Percentiles rank a stretch among this genome's conserved stretches.
Conservation (phyloP, 2,113 vertebrate species). For the Hoplias malabaricus region DNA sequence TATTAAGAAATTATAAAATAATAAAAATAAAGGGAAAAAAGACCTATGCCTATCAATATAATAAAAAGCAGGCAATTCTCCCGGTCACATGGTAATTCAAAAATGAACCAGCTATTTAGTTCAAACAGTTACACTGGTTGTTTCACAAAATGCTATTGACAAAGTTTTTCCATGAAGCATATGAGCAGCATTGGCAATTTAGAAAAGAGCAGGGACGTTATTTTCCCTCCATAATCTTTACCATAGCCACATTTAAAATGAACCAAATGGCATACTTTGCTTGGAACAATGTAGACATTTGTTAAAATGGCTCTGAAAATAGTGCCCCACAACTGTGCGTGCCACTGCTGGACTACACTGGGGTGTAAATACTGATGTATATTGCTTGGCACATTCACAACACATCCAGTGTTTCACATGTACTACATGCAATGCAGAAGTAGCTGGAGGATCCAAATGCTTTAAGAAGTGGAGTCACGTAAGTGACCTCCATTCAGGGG, state of each 20-base stretch:
- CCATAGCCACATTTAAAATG: background rate
- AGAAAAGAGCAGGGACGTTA: background rate
- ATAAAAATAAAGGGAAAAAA: background rate
- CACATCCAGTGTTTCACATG: background rate
- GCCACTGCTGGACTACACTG: background rate
- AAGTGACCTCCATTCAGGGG: constrained; percentile 46
- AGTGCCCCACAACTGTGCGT: background rate
- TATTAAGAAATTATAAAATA: background rate
- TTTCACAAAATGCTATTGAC: background rate
- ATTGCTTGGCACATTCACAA: constrained; percentile 6
- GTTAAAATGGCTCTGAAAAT: constrained; percentile 12
- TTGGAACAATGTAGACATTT: constrained; percentile 1
- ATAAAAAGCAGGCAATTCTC: background rate
- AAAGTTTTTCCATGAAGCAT: background rate
- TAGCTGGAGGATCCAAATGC: constrained; percentile 1
- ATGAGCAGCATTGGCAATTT: background rate
- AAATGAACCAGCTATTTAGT: background rate
- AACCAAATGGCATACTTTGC: background rate
- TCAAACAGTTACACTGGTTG: background rate
- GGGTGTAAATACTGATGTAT: constrained; percentile 7
- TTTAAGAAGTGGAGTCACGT: constrained; percentile 34
- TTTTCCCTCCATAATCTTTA: background rate
- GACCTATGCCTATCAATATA: background rate
- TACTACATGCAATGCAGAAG: constrained; percentile 5
- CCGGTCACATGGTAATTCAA: background rate